Evolutionary conservation across 2,113 vertebrate genomes (phyloP).

Genomic region (Rissa tridactyla): DNA sequence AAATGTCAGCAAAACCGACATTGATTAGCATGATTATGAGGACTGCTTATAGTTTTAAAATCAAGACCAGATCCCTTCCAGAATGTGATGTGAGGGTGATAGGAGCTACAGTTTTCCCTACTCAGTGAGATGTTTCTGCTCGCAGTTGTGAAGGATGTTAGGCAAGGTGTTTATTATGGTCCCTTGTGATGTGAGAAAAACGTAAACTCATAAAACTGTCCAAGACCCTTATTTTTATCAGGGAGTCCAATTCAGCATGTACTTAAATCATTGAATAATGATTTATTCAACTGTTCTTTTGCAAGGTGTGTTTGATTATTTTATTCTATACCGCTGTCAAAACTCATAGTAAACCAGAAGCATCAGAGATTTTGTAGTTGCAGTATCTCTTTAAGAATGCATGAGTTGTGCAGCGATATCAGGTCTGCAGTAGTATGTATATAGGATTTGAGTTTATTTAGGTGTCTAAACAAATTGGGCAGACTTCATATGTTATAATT

Average conservation of each 20-base stretch:
- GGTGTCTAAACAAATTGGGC: neutral
- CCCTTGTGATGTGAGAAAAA: neutral
- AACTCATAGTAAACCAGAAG: neutral
- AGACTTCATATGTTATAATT: neutral
- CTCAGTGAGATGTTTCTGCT: neutral
- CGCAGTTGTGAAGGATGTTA: neutral
- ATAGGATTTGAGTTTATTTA: neutral
- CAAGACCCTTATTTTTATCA: neutral
- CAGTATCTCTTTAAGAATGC: neutral
- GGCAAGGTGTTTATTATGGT: neutral
- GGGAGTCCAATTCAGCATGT: neutral
- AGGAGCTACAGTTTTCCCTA: rapidly evolving
- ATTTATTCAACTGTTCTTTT: neutral
- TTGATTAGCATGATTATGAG: neutral
- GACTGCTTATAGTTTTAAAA: neutral
- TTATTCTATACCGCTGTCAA: neutral
- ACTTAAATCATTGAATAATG: neutral
- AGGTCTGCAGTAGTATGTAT: neutral
- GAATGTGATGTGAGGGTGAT: neutral
- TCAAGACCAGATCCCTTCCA: neutral
- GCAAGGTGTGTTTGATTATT: neutral
- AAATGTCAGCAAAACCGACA: neutral
- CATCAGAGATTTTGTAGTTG: neutral
- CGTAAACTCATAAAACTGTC: neutral
- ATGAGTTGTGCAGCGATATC: rapidly evolving